Evolutionary conservation across 2,888 invertebrate species (phyloP).

Genomic region (Zygothrica quintamaculata): DNA sequence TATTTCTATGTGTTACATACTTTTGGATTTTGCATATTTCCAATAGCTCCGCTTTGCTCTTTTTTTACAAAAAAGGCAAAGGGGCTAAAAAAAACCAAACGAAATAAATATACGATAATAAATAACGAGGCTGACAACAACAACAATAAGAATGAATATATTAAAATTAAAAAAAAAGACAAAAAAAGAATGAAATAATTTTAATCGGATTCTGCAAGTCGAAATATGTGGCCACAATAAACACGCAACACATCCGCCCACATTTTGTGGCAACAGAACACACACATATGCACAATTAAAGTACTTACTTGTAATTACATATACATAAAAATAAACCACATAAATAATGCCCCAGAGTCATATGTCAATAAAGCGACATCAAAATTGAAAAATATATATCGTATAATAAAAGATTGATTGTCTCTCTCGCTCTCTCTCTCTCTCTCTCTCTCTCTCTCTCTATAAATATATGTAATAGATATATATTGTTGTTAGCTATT

Average conservation of each 20-base stretch:
- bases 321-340: constrained; percentile 30
- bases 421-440: too few relatives aligned
- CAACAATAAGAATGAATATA: too few relatives aligned
- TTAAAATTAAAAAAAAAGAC: constrained; percentile 10
- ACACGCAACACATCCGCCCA: not conserved
- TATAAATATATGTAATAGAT: not conserved
- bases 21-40: too few relatives aligned
- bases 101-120: constrained; percentile 15
- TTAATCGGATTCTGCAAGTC: constrained; percentile 67
- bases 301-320: constrained; percentile 33
- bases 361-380: constrained; percentile 46
- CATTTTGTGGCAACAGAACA: not conserved
- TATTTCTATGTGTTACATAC: too few relatives aligned
- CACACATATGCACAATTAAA: constrained; percentile 15
- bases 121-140: constrained; percentile 19
- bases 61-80: not conserved
- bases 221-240: constrained; percentile 53
- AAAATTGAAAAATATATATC: constrained; percentile 18
- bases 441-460: not conserved
- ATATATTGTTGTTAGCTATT: constrained; percentile 12
- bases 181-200: constrained; percentile 32
- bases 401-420: too few relatives aligned
- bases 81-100: not conserved
- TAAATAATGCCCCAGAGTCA: constrained; percentile 38
- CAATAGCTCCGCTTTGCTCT: too few relatives aligned